phyloP scores from a whole-genome alignment of 2,888 invertebrate genomes.

The Pachymerium ferrugineum region DNA sequence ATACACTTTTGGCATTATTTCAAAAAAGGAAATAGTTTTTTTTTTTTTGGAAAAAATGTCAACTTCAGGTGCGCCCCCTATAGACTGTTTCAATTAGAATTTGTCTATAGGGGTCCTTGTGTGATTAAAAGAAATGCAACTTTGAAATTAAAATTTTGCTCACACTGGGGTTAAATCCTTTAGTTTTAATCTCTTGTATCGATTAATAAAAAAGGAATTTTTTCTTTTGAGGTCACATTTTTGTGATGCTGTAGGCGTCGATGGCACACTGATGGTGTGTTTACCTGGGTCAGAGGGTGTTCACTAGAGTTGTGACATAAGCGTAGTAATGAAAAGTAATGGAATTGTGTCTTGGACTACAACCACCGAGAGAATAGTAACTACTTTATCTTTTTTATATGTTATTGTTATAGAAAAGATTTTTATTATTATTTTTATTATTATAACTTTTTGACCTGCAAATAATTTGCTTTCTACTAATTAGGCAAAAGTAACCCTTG shows the following conservation, averaged over 20 bases:
- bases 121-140: no score
- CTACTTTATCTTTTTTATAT: no score
- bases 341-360: not conserved
- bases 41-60: no score
- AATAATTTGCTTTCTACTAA: not conserved
- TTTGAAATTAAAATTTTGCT: no score
- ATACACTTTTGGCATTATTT: not conserved
- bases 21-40: not conserved
- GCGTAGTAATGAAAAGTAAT: constrained; percentile 2
- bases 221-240: not conserved
- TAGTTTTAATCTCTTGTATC: no score
- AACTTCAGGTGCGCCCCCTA: not conserved
- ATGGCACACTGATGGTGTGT: not conserved
- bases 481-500: not conserved
- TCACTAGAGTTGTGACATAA: not conserved
- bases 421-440: no score
- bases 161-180: no score
- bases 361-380: no score
- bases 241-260: not conserved
- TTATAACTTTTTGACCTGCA: not conserved
- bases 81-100: not conserved
- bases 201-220: no score
- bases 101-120: no score
- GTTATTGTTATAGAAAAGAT: no score
- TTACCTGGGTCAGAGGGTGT: not conserved